Conservation (phyloP, 2,797 vertebrate species). For the Enteromius anoplus region DNA sequence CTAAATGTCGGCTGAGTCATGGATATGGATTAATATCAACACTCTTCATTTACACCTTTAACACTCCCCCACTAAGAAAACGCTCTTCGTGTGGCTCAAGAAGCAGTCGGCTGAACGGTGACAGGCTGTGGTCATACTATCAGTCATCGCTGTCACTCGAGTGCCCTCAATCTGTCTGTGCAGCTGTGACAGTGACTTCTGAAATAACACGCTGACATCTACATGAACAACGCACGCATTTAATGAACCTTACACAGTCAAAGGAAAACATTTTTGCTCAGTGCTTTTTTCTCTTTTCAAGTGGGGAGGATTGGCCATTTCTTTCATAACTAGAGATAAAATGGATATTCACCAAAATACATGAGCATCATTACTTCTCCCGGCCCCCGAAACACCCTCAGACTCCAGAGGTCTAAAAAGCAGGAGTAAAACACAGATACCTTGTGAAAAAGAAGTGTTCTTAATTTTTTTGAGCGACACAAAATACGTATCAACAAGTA, state of each 20-base stretch:
- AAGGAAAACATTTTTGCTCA: background rate
- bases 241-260: background rate
- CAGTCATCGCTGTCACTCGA: slow-evolving; percentile 71
- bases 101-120: slow-evolving; percentile 68
- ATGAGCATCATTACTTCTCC: background rate
- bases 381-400: too few species aligned
- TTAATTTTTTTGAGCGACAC: background rate
- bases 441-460: background rate
- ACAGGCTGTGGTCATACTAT: slow-evolving; percentile 69
- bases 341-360: background rate
- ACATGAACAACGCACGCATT: background rate
- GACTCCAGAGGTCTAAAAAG: too few species aligned
- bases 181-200: slow-evolving; percentile 60
- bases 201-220: slow-evolving; percentile 14
- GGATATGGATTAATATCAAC: slow-evolving; percentile 40
- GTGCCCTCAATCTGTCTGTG: slow-evolving; percentile 72
- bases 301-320: background rate
- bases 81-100: slow-evolving; percentile 34
- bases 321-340: background rate
- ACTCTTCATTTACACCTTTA: slow-evolving; percentile 37
- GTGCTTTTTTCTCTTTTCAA: background rate
- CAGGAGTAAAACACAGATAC: background rate
- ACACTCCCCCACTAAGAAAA: slow-evolving; percentile 33
- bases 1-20: slow-evolving; percentile 24
- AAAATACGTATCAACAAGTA: too few species aligned